Conservation (phyloP, 2,113 vertebrate genomes). For the Micromys minutus region DNA sequence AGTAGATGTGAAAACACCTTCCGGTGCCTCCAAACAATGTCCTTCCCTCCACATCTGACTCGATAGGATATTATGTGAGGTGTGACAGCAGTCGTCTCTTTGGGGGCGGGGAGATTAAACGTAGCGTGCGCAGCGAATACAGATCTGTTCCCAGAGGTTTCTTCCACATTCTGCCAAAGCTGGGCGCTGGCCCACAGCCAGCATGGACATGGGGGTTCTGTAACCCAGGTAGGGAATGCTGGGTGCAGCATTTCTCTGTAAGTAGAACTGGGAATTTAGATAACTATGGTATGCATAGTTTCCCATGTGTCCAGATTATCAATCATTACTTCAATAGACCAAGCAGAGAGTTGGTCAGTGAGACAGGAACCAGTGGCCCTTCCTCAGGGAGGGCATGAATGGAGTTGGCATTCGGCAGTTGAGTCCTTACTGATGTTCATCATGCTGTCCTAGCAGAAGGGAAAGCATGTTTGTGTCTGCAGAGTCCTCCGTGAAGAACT, state of each 20-base stretch:
- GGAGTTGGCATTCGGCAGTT: slow-evolving; percentile 11
- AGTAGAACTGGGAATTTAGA: slow-evolving; percentile 72
- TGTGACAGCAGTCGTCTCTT: slow-evolving; percentile 63
- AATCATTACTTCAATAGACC: neutral
- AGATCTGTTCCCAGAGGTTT: slow-evolving; percentile 66
- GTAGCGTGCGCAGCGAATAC: slow-evolving; percentile 56
- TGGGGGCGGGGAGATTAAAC: slow-evolving; percentile 70
- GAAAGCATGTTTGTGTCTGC: neutral
- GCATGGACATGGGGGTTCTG: slow-evolving; percentile 61
- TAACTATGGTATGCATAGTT: slow-evolving; percentile 35
- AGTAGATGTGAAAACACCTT: slow-evolving; percentile 77
- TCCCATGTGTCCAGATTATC: slow-evolving; percentile 56
- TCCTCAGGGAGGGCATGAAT: slow-evolving; percentile 5
- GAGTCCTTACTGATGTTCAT: neutral
- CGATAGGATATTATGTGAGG: slow-evolving; percentile 34
- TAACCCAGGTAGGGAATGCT: slow-evolving; percentile 59
- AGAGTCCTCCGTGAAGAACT: neutral
- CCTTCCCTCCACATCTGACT: slow-evolving; percentile 17
- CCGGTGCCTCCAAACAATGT: slow-evolving; percentile 27
- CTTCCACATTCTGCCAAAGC: slow-evolving; percentile 67
- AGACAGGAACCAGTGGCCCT: slow-evolving; percentile 34
- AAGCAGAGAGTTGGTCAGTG: slow-evolving; percentile 24
- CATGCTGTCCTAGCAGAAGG: neutral
- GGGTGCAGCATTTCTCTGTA: slow-evolving; percentile 57
- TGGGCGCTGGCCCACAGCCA: slow-evolving; percentile 57